Evolutionary conservation across 2,888 invertebrate species (phyloP).

Genomic region (Cryptocephalus moraei): DNA sequence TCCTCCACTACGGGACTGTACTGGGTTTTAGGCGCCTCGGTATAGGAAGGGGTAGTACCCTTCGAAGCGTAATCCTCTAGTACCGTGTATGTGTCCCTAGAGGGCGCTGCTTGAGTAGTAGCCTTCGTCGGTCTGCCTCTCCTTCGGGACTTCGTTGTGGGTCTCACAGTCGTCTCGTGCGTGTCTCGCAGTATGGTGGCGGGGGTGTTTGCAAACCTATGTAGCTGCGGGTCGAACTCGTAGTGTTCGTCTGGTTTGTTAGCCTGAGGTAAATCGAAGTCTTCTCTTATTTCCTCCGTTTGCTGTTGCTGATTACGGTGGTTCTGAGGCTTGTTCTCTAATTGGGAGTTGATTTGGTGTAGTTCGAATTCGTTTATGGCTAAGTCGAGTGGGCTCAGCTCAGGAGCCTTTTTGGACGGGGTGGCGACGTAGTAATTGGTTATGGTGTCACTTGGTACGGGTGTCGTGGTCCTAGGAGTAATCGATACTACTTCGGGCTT

Average conservation of each 20-base stretch:
- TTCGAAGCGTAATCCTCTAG: slow-evolving; percentile 27
- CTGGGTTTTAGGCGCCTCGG: slow-evolving; percentile 2
- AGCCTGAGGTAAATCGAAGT: slow-evolving; percentile 2
- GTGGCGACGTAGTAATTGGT: neutral
- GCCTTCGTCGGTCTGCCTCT: slow-evolving; percentile 16
- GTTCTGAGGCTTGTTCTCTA: slow-evolving; percentile 10
- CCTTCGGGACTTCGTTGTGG: slow-evolving; percentile 11
- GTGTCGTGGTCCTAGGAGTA: too few relatives aligned
- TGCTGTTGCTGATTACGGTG: neutral
- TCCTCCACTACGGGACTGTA: slow-evolving; percentile 9
- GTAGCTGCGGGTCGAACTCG: slow-evolving; percentile 9
- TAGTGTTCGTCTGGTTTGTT: neutral
- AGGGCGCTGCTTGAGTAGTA: slow-evolving; percentile 13
- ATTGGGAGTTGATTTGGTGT: slow-evolving; percentile 23
- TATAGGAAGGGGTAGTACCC: slow-evolving; percentile 8
- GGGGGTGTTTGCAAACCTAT: slow-evolving; percentile 15
- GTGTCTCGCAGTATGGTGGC: slow-evolving; percentile 14
- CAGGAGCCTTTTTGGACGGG: slow-evolving; percentile 4
- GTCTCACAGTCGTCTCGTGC: slow-evolving; percentile 12
- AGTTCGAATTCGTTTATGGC: slow-evolving; percentile 25
- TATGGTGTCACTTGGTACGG: too few relatives aligned
- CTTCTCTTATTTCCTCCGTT: neutral
- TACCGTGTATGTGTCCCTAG: slow-evolving; percentile 26
- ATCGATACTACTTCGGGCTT: too few relatives aligned
- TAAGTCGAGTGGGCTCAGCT: slow-evolving; percentile 19